Base-by-base conservation (phyloP, 2,888 invertebrate genomes). In the Holacanthella duospinosa region DNA sequence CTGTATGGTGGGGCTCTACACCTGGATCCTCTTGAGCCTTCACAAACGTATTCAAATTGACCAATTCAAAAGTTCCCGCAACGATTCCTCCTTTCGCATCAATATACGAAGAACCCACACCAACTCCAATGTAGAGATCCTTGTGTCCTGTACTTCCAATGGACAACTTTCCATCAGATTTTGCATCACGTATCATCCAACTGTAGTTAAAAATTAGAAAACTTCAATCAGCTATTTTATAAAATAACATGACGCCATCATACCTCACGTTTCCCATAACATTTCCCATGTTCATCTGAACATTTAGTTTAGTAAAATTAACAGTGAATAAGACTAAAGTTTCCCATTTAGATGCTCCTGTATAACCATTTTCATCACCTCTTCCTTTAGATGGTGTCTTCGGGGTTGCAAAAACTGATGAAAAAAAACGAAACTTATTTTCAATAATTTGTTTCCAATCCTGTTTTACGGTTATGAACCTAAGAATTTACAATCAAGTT, bases 271-370 rank as follows among this genome's bases (percentile, higher is more conserved):
- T 95, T 19, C 99, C 97, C 94, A 99, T 97, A 0, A 97, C 95
- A 76, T 97, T 97, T 53, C 96, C 95, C 94, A 99, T 99, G 78
- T 97, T 97, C 88, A 97, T 96, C 76, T 93, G 92, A 12, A 99
- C 92, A 77, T 96, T 95, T 60, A 99, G 82, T 74, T 90, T 87
- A 55, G 94, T 93, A 77, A 97, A 93, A 80, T 96, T 95, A 53
- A 97, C 88, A 0, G 93, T 93, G 79, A 96, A 94, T 63, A 97
- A 80, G 2, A 97, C 96, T 59, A 95, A 80, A 2, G 96, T 95
- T 79, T 96, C 94, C 96, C 96, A 96, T 53, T 92, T 87, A 2
- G 89, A 85, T 67, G 84, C 82, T 28, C 64, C 64, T 6, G 63
- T 66, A 29, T 85, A 0, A 2, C 59, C 65, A 82, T 82, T 0